A percentile compares a stretch with the other conserved stretches of the same genome.
These are phyloP conservation scores for Timema cristinae DNA, from an alignment of 2,888 invertebrate genomes.

Conservation along the genomic window DNA sequence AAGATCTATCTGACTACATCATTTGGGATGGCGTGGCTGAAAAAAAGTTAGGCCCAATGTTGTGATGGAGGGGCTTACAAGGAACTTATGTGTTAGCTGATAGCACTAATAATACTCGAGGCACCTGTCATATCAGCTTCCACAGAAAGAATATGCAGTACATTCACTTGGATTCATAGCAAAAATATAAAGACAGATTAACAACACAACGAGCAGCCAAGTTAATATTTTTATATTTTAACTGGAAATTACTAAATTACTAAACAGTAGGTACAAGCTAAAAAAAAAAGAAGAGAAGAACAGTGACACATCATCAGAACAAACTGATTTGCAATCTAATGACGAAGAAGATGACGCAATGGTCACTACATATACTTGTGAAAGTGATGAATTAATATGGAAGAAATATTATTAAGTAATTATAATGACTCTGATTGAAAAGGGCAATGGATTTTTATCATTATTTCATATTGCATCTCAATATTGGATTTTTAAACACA, in stretches of 20 bases:
- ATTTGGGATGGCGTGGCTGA: slow-evolving; percentile 2
- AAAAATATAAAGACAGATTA: neutral
- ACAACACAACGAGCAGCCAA: slow-evolving; percentile 1
- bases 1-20: slow-evolving; percentile 10
- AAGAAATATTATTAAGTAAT: neutral
- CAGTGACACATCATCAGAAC: neutral
- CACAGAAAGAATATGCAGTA: slow-evolving; percentile 5
- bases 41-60: neutral
- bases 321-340: neutral
- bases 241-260: neutral
- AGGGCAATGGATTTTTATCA: slow-evolving; percentile 9
- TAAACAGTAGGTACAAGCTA: neutral
- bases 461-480: neutral
- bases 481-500: neutral
- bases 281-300: neutral
- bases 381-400: slow-evolving; percentile 2
- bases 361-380: neutral
- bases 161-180: neutral
- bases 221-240: neutral
- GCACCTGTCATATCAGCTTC: neutral
- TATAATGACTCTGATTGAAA: neutral
- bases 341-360: neutral
- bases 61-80: neutral
- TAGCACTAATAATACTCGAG: neutral
- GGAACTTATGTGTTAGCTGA: slow-evolving; percentile 14